Percentiles rank a stretch among this genome's conserved stretches.
These are phyloP conservation scores for Platyura marginata DNA, from an alignment of 1,140 invertebrate genomes.

Conservation along the genomic window DNA sequence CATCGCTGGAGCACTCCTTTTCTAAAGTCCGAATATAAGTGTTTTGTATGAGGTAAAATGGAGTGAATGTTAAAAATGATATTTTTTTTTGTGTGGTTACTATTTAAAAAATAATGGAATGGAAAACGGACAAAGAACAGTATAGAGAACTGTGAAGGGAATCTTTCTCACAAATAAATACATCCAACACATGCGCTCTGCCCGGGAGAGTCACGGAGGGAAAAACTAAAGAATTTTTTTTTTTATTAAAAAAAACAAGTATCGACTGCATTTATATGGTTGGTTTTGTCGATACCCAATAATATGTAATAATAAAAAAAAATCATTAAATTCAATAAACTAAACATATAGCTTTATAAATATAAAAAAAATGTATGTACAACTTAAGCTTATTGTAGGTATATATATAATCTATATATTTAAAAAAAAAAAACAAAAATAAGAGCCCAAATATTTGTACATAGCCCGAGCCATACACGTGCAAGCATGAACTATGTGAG, in stretches of 20 bases:
- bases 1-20: conserved; percentile 75
- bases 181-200: conserved; percentile 28
- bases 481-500: conserved; percentile 24
- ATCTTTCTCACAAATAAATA: conserved; percentile 17
- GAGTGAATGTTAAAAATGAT: conserved; percentile 5
- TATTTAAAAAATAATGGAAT: neutral
- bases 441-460: neutral
- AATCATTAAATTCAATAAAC: neutral
- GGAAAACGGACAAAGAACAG: neutral
- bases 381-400: conserved; percentile 3
- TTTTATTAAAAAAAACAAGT: too few relatives aligned
- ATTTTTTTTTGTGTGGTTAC: conserved; percentile 1
- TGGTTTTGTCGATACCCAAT: too few relatives aligned
- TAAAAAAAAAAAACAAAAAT: neutral
- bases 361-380: conserved; percentile 8
- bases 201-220: conserved; percentile 19
- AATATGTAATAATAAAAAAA: too few relatives aligned
- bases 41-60: conserved; percentile 5
- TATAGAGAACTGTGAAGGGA: conserved; percentile 24
- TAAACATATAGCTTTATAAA: conserved; percentile 14
- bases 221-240: too few relatives aligned
- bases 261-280: too few relatives aligned
- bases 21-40: conserved; percentile 31
- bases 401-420: too few relatives aligned
- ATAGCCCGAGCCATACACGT: conserved; percentile 1